Base-by-base conservation (phyloP, 2,888 invertebrate genomes). In the Sinopyrophorus schimmeli region DNA sequence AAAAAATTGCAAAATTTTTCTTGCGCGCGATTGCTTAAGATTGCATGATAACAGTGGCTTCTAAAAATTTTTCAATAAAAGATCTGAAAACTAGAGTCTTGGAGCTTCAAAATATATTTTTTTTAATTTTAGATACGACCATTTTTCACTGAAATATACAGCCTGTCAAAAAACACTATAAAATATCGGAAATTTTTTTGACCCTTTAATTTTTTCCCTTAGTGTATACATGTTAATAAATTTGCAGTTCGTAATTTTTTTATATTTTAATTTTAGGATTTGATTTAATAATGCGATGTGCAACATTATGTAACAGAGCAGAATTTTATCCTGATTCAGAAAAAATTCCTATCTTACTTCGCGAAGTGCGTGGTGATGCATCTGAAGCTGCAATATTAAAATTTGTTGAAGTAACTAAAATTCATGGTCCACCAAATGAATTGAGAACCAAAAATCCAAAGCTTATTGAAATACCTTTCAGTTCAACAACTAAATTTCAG, bases 241-340 rank as follows among this genome's bases (percentile, higher is more conserved):
- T n/a, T n/a, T n/a, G n/a, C n/a, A n/a, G n/a, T 5, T 23, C 23
- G 37, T 30, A 12, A 5, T 30, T 30, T 30, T 26, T 34, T 7
- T 12, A 6, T 38, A 3, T 24, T 20, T 32, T 11, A 16, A 11
- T 46, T 39, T 16, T 47, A 66, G 69, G 60, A 17, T 70, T 69
- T 41, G 57, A 55, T 38, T 53, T 61, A 0, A 49, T 71, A 27
- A 68, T 70, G 63, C 58, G 70, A 51, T 76, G 81, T 52, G 82
- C 84, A 7, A 81, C 83, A 42, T 74, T 89, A 30, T 90, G 89
- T 67, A 83, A 85, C 61, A 73, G 87, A 26, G 88, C 89, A 1
- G 83, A 86, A 64, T 89, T 89, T 44, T 43, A 65, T 6, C 60
- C 62, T 15, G 67, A 65, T 11, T 63, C 70, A 57, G 63, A 49